Evolutionary conservation across 2,797 vertebrate species (phyloP), one percentile per base, ranked within the genome.

Genomic region (Cuniculus paca): DNA sequence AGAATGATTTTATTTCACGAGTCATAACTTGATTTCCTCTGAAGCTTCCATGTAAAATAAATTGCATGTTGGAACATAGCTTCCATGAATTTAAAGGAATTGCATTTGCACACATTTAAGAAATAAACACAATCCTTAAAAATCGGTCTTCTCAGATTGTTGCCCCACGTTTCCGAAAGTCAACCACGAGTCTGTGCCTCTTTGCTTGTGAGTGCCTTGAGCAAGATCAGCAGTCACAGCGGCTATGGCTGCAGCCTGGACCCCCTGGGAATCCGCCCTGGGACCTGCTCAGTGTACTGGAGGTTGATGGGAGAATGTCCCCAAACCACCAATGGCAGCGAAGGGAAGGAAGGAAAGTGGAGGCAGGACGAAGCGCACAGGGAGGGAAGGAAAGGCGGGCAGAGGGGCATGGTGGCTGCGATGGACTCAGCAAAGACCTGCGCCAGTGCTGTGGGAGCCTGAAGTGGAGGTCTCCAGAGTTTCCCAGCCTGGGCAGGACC

Each of bases 11-110:
- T 86, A 58, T 68, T 94, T 81, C 39, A 88, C 12, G n/a, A 78
- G 19, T 20, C 5, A 48, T 42, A 20, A 14, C 74, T 95, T 72
- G 58, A 68, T 61, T 90, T 96, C n/a, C 26, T 68, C 36, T 90
- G 54, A 95, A 93, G 87, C 4, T 31, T 70, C 16, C 28, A 80
- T 16, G 70, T 81, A 63, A 91, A 90, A 88, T 63, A 94, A 83
- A 65, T 19, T 83, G 91, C 56, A 34, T 17, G 56, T 68, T 75
- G 70, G 90, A 87, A 72, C 60, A 26, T 17, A 78, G 89, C 50
- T n/a, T 56, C 2, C 17, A 48, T 34, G 10, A 54, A 61, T 2
- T 70, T 56, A 70, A 94, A 90, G 9, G 19, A 87, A 74, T 36
- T 78, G 16, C 1, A 42, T 63, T 94, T 90, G 13, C 36, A 70